Percentiles rank a stretch among this genome's conserved stretches.
Evolutionary conservation across 1,140 invertebrate genomes (phyloP).

Genomic region (Halotydeus destructor): DNA sequence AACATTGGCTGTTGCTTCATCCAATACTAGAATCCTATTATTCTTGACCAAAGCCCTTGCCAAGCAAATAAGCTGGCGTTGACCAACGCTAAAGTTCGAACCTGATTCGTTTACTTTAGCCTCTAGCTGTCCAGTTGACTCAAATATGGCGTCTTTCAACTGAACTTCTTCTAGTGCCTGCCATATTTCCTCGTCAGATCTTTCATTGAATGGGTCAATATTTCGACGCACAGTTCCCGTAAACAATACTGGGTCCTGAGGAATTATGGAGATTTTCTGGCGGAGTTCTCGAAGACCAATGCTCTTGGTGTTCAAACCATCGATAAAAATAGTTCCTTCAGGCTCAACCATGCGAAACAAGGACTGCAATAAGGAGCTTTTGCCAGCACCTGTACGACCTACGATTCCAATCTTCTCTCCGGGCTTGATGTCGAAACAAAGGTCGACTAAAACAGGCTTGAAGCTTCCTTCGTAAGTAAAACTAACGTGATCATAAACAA

Average conservation of each 20-base stretch:
- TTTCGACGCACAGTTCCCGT: constrained; percentile 25
- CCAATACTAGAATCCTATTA: constrained; percentile 68
- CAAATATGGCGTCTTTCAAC: constrained; percentile 16
- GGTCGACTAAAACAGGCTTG: constrained; percentile 31
- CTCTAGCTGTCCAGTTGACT: constrained; percentile 17
- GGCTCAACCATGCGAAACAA: constrained; percentile 52
- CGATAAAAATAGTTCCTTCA: constrained; percentile 31
- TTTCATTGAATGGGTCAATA: constrained; percentile 20
- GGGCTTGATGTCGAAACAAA: constrained; percentile 18
- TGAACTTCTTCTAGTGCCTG: constrained; percentile 19
- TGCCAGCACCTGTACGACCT: constrained; percentile 71
- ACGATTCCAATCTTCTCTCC: constrained; percentile 53
- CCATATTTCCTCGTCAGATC: constrained; percentile 21
- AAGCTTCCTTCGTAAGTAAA: constrained; percentile 38
- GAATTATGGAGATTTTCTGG: constrained; percentile 33
- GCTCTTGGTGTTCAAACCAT: constrained; percentile 21
- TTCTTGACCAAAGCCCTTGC: constrained; percentile 62
- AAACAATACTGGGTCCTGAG: constrained; percentile 31
- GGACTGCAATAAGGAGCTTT: constrained; percentile 62
- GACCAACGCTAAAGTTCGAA: constrained; percentile 42
- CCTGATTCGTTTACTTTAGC: constrained; percentile 27
- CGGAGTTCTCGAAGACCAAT: constrained; percentile 17
- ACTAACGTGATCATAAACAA: constrained; percentile 41
- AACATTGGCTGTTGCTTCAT: constrained; percentile 86
- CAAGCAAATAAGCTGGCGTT: constrained; percentile 67